phyloP scores from a whole-genome alignment of 2,797 vertebrate species.

The Clarias laeviceps region DNA sequence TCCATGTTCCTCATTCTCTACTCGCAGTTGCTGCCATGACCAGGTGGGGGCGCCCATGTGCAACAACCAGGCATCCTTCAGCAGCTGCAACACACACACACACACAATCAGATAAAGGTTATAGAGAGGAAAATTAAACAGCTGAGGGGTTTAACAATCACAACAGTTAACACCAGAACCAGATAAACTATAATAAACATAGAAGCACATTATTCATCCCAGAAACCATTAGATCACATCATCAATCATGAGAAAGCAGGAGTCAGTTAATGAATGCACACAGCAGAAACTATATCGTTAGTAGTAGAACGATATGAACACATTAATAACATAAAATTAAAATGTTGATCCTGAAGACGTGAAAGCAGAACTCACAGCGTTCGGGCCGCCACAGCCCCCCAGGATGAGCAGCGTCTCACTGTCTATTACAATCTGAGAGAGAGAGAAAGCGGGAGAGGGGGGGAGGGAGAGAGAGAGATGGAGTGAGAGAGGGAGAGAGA shows the following conservation, averaged over 20 bases:
- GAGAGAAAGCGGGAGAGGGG: not conserved
- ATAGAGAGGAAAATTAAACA: not conserved
- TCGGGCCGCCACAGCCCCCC: slow-evolving; percentile 95
- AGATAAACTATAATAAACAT: not conserved
- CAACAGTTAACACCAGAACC: not conserved
- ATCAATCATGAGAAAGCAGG: not conserved
- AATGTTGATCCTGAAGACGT: not conserved
- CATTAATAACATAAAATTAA: not conserved
- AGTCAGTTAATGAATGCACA: not conserved
- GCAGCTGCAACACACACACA: slow-evolving; percentile 75
- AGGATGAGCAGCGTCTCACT: slow-evolving; percentile 90
- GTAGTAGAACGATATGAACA: too few species aligned
- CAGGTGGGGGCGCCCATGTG: slow-evolving; percentile 85
- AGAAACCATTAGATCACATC: too few species aligned
- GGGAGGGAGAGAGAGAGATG: not conserved
- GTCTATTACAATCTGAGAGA: slow-evolving; percentile 89
- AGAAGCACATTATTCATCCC: too few species aligned
- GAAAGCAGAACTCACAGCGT: slow-evolving; percentile 85
- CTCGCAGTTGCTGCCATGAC: slow-evolving; percentile 95
- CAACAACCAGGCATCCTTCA: slow-evolving; percentile 96
- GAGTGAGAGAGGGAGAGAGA: not conserved
- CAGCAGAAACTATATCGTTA: too few species aligned
- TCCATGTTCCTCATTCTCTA: slow-evolving; percentile 95
- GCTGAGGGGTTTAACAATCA: not conserved
- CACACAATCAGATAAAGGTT: not conserved